phyloP scores from a whole-genome alignment of 2,797 vertebrate species.

The Syndactyla subalaris region DNA sequence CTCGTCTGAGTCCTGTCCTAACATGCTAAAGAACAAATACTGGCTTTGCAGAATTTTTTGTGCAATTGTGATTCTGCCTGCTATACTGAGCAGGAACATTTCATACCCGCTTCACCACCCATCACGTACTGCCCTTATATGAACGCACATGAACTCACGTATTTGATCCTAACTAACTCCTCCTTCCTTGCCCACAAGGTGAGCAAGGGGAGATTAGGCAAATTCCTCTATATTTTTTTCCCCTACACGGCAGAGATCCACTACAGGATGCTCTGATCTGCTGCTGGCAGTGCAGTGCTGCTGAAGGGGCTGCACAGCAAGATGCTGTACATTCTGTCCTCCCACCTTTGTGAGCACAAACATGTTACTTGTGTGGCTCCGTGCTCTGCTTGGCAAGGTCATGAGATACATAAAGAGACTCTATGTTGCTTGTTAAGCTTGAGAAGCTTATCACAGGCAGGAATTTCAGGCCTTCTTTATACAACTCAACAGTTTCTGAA shows the following conservation, averaged over 20 bases:
- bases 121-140: neutral
- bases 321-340: rapidly evolving
- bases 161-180: neutral
- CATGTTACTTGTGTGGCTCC: neutral
- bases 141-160: neutral
- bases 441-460: neutral
- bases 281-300: neutral
- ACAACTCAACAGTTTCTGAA: neutral
- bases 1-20: neutral
- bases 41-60: neutral
- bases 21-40: neutral
- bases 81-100: neutral
- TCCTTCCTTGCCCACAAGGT: neutral
- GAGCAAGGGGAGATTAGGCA: neutral
- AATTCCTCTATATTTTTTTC: neutral
- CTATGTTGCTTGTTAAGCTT: neutral
- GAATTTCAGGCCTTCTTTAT: neutral
- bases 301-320: neutral
- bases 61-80: neutral
- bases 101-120: neutral
- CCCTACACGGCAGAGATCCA: neutral
- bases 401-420: rapidly evolving
- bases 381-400: neutral
- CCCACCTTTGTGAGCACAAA: neutral
- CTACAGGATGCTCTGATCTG: neutral